A percentile compares a stretch with the other conserved stretches of the same genome.
phyloP scores from a whole-genome alignment of 64 coral and sea anemone genomes.

The Dendronephthya gigantea region DNA sequence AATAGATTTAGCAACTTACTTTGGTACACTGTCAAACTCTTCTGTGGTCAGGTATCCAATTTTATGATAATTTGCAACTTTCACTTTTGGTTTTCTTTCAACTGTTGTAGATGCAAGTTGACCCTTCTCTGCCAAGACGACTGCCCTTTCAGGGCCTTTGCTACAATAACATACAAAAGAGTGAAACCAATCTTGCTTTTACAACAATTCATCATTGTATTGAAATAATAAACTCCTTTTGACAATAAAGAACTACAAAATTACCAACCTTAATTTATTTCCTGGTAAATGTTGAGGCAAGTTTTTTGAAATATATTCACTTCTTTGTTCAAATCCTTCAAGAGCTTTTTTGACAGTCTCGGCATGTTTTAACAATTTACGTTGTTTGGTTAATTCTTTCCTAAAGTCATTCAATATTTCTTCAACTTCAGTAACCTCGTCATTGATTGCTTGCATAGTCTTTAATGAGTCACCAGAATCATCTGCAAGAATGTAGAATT shows the following conservation, averaged over 20 bases:
- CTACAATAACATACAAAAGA: neutral
- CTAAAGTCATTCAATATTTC: neutral
- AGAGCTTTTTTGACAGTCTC: neutral
- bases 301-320: neutral
- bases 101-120: neutral
- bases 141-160: neutral
- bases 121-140: neutral
- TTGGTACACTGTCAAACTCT: constrained; percentile 79
- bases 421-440: constrained; percentile 5
- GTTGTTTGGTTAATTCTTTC: neutral
- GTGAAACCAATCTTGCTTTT: too few relatives aligned
- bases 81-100: neutral
- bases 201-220: too few relatives aligned
- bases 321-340: neutral
- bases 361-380: neutral
- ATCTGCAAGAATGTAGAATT: neutral
- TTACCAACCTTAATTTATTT: neutral
- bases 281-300: neutral
- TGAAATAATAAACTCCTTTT: too few relatives aligned
- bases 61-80: constrained; percentile 23
- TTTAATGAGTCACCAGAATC: neutral
- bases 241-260: too few relatives aligned
- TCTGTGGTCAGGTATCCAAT: constrained; percentile 73
- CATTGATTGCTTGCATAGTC: neutral
- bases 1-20: constrained; percentile 35